These are phyloP conservation scores for Whitmania pigra DNA, from an alignment of 1,140 invertebrate species.

Conservation along the genomic window DNA sequence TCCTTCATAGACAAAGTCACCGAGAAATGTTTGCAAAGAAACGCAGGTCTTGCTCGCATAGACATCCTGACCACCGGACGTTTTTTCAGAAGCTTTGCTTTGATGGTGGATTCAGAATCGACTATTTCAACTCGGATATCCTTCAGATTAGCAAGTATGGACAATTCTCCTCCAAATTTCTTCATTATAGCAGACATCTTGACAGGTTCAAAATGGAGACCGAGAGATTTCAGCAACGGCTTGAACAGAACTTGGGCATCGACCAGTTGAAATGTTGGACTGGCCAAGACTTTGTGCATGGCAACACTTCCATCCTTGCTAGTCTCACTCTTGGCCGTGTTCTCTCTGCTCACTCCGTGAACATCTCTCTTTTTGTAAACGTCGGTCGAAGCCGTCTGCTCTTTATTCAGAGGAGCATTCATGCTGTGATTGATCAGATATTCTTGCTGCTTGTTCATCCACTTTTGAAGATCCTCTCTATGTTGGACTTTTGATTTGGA, in stretches of 20 bases:
- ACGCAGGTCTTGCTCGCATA: conserved; percentile 63
- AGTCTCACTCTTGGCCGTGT: conserved; percentile 20
- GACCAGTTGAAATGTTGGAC: conserved; percentile 43
- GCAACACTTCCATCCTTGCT: conserved; percentile 32
- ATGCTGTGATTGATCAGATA: background rate
- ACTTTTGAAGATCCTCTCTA: background rate
- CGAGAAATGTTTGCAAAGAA: conserved; percentile 76
- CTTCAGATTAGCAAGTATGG: conserved; percentile 70
- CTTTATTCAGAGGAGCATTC: background rate
- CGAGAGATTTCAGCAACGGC: conserved; percentile 39
- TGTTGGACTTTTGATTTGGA: conserved; percentile 1
- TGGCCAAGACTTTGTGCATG: conserved; percentile 30
- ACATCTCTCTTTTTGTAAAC: background rate
- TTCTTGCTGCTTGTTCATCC: conserved; percentile 11
- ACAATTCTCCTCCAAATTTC: conserved; percentile 76
- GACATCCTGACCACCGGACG: conserved; percentile 26
- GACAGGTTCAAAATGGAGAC: conserved; percentile 38
- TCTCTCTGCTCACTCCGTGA: background rate
- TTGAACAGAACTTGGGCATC: conserved; percentile 59
- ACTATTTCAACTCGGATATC: conserved; percentile 82
- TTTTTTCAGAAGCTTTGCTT: background rate
- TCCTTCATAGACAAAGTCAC: conserved; percentile 78
- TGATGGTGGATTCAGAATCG: conserved; percentile 46
- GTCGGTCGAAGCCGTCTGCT: background rate
- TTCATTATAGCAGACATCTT: conserved; percentile 45